A percentile compares a stretch with the other conserved stretches of the same genome.
phyloP scores from a whole-genome alignment of 2,888 invertebrate genomes.

The Diplolepis rosae region DNA sequence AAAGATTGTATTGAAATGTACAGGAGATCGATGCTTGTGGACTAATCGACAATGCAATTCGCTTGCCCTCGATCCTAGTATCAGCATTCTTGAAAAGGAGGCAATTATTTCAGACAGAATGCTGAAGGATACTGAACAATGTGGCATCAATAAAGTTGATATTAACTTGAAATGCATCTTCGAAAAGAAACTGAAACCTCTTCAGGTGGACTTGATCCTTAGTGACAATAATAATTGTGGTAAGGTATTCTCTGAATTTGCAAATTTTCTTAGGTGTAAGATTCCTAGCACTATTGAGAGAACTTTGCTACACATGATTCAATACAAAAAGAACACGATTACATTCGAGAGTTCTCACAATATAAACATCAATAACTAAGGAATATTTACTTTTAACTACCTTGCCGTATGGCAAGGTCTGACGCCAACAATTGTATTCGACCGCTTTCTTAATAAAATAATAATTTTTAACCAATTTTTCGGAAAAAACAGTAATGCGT shows the following conservation, averaged over 20 bases:
- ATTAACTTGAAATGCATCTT: slow-evolving; percentile 66
- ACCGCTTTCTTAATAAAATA: no score
- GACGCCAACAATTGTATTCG: no score
- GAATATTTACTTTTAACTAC: neutral
- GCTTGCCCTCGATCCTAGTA: slow-evolving; percentile 50
- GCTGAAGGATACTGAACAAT: slow-evolving; percentile 30
- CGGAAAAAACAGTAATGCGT: no score
- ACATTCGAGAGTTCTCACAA: neutral
- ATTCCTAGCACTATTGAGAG: slow-evolving; percentile 58
- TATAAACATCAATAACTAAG: neutral
- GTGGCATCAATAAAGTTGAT: slow-evolving; percentile 51
- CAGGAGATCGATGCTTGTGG: slow-evolving; percentile 67
- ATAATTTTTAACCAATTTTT: no score
- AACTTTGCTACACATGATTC: slow-evolving; percentile 59
- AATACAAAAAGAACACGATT: slow-evolving; percentile 50
- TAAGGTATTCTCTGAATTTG: slow-evolving; percentile 64
- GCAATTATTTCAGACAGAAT: slow-evolving; percentile 66
- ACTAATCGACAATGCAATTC: slow-evolving; percentile 58
- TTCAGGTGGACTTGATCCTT: slow-evolving; percentile 59
- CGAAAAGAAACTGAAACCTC: slow-evolving; percentile 57
- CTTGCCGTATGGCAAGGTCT: no score
- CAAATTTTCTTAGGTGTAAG: slow-evolving; percentile 57
- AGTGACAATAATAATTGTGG: slow-evolving; percentile 54
- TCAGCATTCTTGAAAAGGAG: slow-evolving; percentile 68
- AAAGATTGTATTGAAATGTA: slow-evolving; percentile 61